Base-by-base conservation (phyloP, 2,113 vertebrate genomes). In the Ifrita kowaldi region DNA sequence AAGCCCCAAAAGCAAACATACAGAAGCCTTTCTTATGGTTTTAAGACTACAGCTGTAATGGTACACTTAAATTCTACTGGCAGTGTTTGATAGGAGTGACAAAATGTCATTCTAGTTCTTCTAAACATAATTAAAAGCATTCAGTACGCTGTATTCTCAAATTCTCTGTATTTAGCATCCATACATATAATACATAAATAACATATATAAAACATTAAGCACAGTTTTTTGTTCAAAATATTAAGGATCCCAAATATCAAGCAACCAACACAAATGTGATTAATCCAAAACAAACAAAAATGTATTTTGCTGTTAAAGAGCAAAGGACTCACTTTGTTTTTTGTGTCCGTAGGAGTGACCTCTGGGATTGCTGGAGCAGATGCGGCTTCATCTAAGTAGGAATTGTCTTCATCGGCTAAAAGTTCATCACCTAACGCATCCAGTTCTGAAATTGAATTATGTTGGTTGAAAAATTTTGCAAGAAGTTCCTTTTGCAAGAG, bases 351-450 rank as follows among this genome's bases (percentile, higher is more conserved):
- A 13, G 99, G 99, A 52, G 99, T 81, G 37, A 99, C 98, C 76
- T 99, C 99, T 85, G 99, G 99, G 96, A 99, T 99, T 89, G 99
- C 97, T 63, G 99, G 99, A 77, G 98, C 99, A 3, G 99, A 97
- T 14, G 99, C 98, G 0, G 99, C 99, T 85, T 99, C 99, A 44
- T 99, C 99, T 79, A 99, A 98, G 96, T 99, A 99, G 47, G 99
- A 99, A 87, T 98, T 99, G 96, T 99, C 99, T 30, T 99, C 99
- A 87, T 99, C 99, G 64, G 99, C 91, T 81, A 99, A 95, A 82
- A 99, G 97, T 94, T 99, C 99, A 71, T 99, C 99, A 89, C 99
- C 99, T 50, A 99, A 88, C 0, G 99, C 99, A 73, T 99, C 98
- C 98, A 99, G 97, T 91, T 99, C 99, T 99, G 97, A 95, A 93